Evolutionary conservation across 2,113 vertebrate genomes (phyloP).

Genomic region (Penelope pileata): DNA sequence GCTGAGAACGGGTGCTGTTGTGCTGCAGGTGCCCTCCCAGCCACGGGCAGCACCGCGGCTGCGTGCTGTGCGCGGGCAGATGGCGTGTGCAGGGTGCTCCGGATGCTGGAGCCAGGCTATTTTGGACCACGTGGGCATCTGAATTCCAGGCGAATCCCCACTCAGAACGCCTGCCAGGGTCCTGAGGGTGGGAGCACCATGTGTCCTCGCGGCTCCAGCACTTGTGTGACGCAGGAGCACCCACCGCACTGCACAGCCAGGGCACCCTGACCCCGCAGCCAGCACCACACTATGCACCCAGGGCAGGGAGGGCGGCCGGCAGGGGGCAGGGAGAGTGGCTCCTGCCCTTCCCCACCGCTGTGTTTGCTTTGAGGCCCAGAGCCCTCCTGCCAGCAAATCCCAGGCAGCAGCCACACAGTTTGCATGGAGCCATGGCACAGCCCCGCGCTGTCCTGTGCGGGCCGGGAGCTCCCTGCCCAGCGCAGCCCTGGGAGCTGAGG

Average conservation of each 20-base stretch:
- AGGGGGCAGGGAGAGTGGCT: not conserved
- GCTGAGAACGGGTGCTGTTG: not conserved
- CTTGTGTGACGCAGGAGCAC: too few species aligned
- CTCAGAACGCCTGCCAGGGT: constrained; percentile 17
- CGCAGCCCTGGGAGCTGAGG: not conserved
- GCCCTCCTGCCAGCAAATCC: constrained; percentile 60
- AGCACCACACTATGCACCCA: too few species aligned
- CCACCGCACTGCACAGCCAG: not conserved
- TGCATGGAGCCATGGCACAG: not conserved
- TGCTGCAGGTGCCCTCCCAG: not conserved
- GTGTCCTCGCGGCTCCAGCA: constrained; percentile 1
- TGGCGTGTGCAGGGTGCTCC: constrained; percentile 61
- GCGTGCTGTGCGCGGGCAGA: constrained; percentile 34
- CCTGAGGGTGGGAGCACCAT: not conserved
- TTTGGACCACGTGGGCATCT: constrained; percentile 70
- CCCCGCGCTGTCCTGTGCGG: fast-evolving
- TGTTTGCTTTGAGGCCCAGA: constrained; percentile 66
- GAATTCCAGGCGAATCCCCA: constrained; percentile 65
- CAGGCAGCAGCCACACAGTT: constrained; percentile 11
- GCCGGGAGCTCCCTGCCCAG: not conserved
- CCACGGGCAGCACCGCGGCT: too few species aligned
- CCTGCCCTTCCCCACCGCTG: constrained; percentile 3
- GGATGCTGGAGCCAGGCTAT: constrained; percentile 60
- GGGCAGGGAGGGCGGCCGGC: too few species aligned
- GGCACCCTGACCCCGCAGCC: too few species aligned